phyloP scores from a whole-genome alignment of 2,888 invertebrate genomes.

The Troglohyphantes excavatus region DNA sequence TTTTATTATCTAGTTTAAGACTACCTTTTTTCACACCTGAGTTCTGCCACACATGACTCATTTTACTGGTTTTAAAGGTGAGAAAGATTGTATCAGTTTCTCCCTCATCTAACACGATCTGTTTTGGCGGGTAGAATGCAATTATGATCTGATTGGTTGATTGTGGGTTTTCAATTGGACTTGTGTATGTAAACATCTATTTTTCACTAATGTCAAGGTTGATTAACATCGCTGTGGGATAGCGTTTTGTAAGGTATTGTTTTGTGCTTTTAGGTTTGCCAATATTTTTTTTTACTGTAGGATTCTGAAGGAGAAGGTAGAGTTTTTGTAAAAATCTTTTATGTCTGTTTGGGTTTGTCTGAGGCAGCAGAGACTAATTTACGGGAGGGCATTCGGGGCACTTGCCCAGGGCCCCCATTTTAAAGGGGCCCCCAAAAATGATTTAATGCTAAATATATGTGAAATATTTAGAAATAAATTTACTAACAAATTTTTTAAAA shows the following conservation, averaged over 20 bases:
- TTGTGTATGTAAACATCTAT: neutral
- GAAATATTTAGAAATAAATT: too few relatives aligned
- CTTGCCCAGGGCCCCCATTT: too few relatives aligned
- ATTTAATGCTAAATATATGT: too few relatives aligned
- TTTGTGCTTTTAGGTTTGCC: neutral
- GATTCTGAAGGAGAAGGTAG: neutral
- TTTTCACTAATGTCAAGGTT: conserved; percentile 9
- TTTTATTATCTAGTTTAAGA: neutral
- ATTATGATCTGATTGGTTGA: conserved; percentile 42
- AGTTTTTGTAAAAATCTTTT: too few relatives aligned
- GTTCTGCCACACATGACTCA: neutral
- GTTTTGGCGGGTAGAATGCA: neutral
- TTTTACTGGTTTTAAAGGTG: neutral
- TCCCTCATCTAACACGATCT: conserved; percentile 33
- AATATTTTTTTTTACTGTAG: neutral
- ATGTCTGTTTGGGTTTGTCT: neutral
- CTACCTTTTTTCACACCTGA: neutral
- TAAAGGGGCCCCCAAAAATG: too few relatives aligned
- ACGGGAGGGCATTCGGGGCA: too few relatives aligned
- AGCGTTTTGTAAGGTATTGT: neutral
- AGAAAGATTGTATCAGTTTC: neutral
- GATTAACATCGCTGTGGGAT: neutral
- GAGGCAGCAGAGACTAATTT: too few relatives aligned
- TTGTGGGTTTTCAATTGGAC: conserved; percentile 5
- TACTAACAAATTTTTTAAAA: too few relatives aligned